Evolutionary conservation across 2,888 invertebrate genomes (phyloP).

Genomic region (Cetonia aurata): DNA sequence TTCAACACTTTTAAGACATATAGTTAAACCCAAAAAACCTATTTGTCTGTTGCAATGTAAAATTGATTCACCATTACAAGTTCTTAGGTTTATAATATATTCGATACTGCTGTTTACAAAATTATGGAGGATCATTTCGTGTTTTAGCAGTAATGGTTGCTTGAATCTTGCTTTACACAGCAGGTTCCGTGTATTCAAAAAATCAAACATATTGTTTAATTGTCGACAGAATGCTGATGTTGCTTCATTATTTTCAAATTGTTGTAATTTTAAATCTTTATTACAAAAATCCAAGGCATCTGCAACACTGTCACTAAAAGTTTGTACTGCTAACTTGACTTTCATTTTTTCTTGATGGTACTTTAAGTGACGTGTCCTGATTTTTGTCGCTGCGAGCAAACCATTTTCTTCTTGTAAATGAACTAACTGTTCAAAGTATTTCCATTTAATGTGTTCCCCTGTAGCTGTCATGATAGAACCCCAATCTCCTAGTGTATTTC

Average conservation of each 20-base stretch:
- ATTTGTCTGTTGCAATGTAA: conserved; percentile 24
- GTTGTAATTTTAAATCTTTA: conserved; percentile 27
- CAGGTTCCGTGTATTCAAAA: neutral
- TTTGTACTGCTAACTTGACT: conserved; percentile 53
- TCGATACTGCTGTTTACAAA: conserved; percentile 19
- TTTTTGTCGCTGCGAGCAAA: conserved; percentile 51
- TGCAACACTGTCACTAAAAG: conserved; percentile 51
- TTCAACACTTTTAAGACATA: conserved; percentile 38
- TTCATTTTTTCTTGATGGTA: conserved; percentile 53
- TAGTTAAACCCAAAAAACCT: conserved; percentile 43
- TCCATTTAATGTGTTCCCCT: conserved; percentile 48
- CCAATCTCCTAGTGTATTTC: conserved; percentile 49
- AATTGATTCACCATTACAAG: conserved; percentile 33
- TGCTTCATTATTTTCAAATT: conserved; percentile 46
- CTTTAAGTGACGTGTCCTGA: conserved; percentile 46
- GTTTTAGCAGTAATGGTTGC: neutral
- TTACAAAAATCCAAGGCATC: conserved; percentile 48
- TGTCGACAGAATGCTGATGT: conserved; percentile 48
- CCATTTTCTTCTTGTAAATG: conserved; percentile 51
- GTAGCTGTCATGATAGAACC: conserved; percentile 43
- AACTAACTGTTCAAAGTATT: conserved; percentile 49
- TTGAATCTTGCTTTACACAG: no score
- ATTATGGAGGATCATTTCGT: neutral
- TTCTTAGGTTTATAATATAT: conserved; percentile 38
- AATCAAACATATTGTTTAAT: neutral